These are phyloP conservation scores for Electrona antarctica DNA, from an alignment of 2,113 vertebrate genomes.

Conservation along the genomic window DNA sequence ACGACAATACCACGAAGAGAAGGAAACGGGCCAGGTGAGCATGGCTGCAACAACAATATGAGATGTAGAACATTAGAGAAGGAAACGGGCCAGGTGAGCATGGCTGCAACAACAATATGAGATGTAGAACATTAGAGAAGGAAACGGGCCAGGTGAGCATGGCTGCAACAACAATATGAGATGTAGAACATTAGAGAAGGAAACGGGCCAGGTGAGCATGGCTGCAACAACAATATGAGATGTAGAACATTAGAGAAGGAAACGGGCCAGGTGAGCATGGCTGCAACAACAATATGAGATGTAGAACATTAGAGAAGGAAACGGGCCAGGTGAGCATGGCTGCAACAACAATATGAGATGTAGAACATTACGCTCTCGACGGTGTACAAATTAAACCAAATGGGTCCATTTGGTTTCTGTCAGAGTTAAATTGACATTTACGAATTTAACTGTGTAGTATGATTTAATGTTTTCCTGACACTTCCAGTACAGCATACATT, in stretches of 20 bases:
- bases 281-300: background rate
- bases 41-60: slow-evolving; percentile 13
- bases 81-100: slow-evolving; percentile 92
- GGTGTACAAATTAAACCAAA: no score
- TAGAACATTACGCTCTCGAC: slow-evolving; percentile 7
- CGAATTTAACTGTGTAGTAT: background rate
- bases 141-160: slow-evolving; percentile 92
- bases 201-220: slow-evolving; percentile 90
- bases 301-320: slow-evolving; percentile 98
- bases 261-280: slow-evolving; percentile 88
- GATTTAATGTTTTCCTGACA: background rate
- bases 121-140: slow-evolving; percentile 89
- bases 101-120: slow-evolving; percentile 8
- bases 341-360: slow-evolving; percentile 3
- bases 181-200: slow-evolving; percentile 93
- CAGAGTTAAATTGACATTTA: background rate
- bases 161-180: background rate
- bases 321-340: slow-evolving; percentile 87
- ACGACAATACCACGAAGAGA: slow-evolving; percentile 97
- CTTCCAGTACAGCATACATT: background rate
- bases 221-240: slow-evolving; percentile 2
- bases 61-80: slow-evolving; percentile 78
- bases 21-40: slow-evolving; percentile 94
- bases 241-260: slow-evolving; percentile 97
- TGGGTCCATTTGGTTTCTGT: background rate